phyloP scores from a whole-genome alignment of 2,113 vertebrate species.

The Podarcis cretensis region DNA sequence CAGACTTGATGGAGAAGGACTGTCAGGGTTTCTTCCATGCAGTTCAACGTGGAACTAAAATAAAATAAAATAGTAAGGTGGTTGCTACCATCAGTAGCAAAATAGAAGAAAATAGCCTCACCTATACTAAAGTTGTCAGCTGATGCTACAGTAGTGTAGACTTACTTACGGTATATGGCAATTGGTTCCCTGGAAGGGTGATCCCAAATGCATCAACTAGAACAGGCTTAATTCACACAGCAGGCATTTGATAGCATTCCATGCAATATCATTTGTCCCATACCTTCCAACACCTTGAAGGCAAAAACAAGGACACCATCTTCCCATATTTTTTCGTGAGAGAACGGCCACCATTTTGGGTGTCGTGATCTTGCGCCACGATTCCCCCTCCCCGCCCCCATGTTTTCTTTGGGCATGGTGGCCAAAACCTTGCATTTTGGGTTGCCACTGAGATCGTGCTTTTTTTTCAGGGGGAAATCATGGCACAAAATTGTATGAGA shows the following conservation, averaged over 20 bases:
- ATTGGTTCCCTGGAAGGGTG: not conserved
- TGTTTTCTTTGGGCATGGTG: no score
- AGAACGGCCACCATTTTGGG: no score
- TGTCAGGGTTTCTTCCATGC: not conserved
- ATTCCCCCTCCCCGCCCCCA: no score
- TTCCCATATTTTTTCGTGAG: no score
- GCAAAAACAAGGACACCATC: no score
- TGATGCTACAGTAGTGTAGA: not conserved
- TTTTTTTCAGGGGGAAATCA: no score
- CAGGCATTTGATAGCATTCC: not conserved
- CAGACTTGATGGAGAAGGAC: not conserved
- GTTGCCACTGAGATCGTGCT: no score
- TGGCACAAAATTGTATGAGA: no score
- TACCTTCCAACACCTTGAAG: no score
- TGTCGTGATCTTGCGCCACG: no score
- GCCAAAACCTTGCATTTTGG: no score
- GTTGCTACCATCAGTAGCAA: no score
- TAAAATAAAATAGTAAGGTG: not conserved
- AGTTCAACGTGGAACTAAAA: not conserved
- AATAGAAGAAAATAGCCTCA: not conserved
- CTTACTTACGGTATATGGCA: not conserved
- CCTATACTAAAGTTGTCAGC: not conserved
- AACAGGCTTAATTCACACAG: not conserved
- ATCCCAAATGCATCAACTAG: not conserved
- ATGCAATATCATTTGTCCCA: not conserved